Conservation (phyloP, 2,888 invertebrate genomes). For the Idaea aversata region DNA sequence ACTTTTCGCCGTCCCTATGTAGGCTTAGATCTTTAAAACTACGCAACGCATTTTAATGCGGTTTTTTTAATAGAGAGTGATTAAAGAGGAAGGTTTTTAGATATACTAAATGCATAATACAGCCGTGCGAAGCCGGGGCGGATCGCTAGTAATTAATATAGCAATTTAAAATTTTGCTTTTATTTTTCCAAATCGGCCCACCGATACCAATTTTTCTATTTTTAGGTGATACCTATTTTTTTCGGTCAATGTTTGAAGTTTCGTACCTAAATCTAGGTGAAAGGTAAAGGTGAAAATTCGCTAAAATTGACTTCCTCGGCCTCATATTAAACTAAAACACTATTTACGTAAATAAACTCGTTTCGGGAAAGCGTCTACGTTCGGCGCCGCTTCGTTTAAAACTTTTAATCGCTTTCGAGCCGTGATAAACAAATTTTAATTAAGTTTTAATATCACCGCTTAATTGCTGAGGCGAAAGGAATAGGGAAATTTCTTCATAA, state of each 20-base stretch:
- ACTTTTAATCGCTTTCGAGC: constrained; percentile 79
- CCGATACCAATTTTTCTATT: too few relatives aligned
- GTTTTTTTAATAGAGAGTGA: too few relatives aligned
- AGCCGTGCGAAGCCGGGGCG: too few relatives aligned
- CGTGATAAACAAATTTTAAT: constrained; percentile 80
- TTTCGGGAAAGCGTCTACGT: constrained; percentile 69
- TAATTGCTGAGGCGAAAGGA: constrained; percentile 74
- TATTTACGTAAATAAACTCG: constrained; percentile 73
- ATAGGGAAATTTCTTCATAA: constrained; percentile 69
- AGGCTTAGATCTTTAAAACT: too few relatives aligned
- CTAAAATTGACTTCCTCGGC: constrained; percentile 26
- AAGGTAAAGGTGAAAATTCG: constrained; percentile 27
- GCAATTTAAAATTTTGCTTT: too few relatives aligned
- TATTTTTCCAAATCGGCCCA: too few relatives aligned
- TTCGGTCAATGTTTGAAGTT: not conserved
- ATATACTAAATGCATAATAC: too few relatives aligned
- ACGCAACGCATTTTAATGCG: too few relatives aligned
- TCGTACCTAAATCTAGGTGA: not conserved
- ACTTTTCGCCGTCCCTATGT: too few relatives aligned
- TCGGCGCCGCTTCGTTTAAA: constrained; percentile 73
- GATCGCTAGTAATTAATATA: too few relatives aligned
- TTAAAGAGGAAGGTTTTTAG: too few relatives aligned
- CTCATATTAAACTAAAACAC: constrained; percentile 51
- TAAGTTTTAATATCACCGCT: constrained; percentile 79
- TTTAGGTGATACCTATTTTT: too few relatives aligned